Base-by-base conservation (phyloP, 2,797 vertebrate species). In the Clarias laeviceps region DNA sequence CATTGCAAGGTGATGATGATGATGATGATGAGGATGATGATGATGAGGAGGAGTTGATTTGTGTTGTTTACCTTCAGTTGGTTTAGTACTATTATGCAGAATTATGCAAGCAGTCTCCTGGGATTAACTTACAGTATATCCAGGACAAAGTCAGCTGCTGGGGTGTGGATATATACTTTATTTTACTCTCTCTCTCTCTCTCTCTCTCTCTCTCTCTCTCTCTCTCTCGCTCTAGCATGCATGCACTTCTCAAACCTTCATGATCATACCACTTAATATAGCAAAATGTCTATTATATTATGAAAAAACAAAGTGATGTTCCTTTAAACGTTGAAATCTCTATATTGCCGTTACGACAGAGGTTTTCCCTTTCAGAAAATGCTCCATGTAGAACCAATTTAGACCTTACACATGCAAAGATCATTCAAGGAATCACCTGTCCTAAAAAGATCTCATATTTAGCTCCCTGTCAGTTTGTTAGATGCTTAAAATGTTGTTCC, bases 91-190 rank as follows among this genome's bases (percentile, higher is more conserved):
- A 18, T 24, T 50, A 57, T 24, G 18, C 29, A 54, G 27, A 80
- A 57, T 65, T 76, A 24, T 66, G 66, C 50, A 59, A 22, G 6
- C 14, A 8, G 18, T 1, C 62, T 82, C 72, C 45, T 15, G 80
- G 61, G 70, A 85, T 32, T 34, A 50, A 86, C 84, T 65, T 81
- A 50, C 45, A 50, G 9, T 50, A 45, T 54, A 22, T 50, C 3
- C n/a, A 85, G 69, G 66, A 76, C 29, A 76, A 74, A 66, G 45
- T 76, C 61, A 85, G 56, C 45, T 82, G 59, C 14, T 64, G 68
- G 5, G 15, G 61, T 74, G 40, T 50, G 45, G 45, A 50, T 50
- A 50, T 50, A 50, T 50, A 50, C 45, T 50, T 9, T 50, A 50
- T 50, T 50, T 50, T 50, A 40, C 40, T 5, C 8, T 9, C 8